phyloP scores from a whole-genome alignment of 1,140 invertebrate species.

The Microplitis mediator region DNA sequence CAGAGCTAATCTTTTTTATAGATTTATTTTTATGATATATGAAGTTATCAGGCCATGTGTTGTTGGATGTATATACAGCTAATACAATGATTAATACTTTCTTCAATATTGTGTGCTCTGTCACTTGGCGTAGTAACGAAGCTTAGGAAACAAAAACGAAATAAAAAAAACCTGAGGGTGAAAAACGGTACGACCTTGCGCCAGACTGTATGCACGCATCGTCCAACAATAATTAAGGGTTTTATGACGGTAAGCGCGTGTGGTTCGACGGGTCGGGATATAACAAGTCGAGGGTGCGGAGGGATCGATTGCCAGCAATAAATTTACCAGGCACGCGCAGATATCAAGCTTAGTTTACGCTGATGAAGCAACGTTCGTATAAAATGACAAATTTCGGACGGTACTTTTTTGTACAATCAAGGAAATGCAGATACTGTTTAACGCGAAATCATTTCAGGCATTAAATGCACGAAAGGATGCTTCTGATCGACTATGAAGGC shows the following conservation, averaged over 20 bases:
- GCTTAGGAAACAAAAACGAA: background rate
- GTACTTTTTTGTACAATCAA: background rate
- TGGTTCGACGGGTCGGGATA: conserved; percentile 31
- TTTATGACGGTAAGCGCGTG: conserved; percentile 31
- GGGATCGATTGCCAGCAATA: conserved; percentile 34
- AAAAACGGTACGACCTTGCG: conserved; percentile 32
- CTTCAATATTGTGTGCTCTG: background rate
- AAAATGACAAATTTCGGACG: background rate
- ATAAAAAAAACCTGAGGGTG: conserved; percentile 1
- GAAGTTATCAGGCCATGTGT: conserved; percentile 12
- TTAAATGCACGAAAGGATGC: background rate
- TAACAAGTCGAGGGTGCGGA: conserved; percentile 36
- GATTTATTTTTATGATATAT: conserved; percentile 24
- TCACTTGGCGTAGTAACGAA: background rate
- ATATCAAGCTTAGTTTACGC: conserved; percentile 10
- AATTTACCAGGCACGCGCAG: conserved; percentile 34
- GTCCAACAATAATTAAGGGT: conserved; percentile 35
- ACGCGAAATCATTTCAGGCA: background rate
- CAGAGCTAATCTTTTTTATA: background rate
- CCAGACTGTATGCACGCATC: conserved; percentile 29
- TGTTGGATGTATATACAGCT: background rate
- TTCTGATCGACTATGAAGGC: background rate
- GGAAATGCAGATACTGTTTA: too few relatives aligned
- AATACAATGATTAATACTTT: conserved; percentile 24
- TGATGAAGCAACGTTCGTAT: background rate